phyloP scores from a whole-genome alignment of 1,140 invertebrate species.

The Drosophila watanabei region DNA sequence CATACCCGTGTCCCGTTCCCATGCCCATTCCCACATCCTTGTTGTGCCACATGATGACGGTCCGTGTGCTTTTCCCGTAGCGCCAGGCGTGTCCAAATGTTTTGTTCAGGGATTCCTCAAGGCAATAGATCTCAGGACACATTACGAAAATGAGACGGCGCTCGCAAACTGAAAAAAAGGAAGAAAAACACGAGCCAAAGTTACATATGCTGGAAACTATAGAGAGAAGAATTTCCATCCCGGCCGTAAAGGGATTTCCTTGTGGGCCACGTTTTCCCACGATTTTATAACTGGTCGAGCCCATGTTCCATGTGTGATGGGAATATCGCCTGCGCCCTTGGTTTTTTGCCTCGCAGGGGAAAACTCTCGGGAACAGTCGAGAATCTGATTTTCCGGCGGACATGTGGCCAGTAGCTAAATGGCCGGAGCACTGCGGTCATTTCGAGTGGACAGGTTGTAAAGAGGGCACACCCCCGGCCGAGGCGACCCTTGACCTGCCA shows the following conservation, averaged over 20 bases:
- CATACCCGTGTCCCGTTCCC: conserved; percentile 8
- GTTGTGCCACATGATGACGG: conserved; percentile 65
- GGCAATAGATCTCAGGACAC: conserved; percentile 50
- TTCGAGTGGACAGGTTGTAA: conserved; percentile 76
- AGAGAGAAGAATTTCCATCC: conserved; percentile 59
- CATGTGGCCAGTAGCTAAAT: conserved; percentile 67
- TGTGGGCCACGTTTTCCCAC: conserved; percentile 39
- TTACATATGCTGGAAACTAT: conserved; percentile 71
- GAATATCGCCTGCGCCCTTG: conserved; percentile 54
- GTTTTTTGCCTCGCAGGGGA: conserved; percentile 57
- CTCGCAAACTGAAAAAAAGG: conserved; percentile 32
- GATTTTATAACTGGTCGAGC: conserved; percentile 76
- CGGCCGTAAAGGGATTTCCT: conserved; percentile 50
- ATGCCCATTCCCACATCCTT: conserved; percentile 32
- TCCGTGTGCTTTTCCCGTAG: conserved; percentile 76
- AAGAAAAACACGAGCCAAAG: conserved; percentile 75
- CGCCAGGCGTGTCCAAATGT: conserved; percentile 68
- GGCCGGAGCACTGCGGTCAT: conserved; percentile 63
- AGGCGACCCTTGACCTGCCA: conserved; percentile 1
- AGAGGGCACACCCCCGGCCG: conserved; percentile 48
- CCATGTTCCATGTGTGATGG: conserved; percentile 58
- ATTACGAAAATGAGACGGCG: conserved; percentile 55
- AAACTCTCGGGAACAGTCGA: conserved; percentile 18
- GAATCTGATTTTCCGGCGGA: conserved; percentile 34
- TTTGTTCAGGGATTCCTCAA: conserved; percentile 67